These are phyloP conservation scores for Emys orbicularis DNA, from an alignment of 2,797 vertebrate species.

Conservation along the genomic window DNA sequence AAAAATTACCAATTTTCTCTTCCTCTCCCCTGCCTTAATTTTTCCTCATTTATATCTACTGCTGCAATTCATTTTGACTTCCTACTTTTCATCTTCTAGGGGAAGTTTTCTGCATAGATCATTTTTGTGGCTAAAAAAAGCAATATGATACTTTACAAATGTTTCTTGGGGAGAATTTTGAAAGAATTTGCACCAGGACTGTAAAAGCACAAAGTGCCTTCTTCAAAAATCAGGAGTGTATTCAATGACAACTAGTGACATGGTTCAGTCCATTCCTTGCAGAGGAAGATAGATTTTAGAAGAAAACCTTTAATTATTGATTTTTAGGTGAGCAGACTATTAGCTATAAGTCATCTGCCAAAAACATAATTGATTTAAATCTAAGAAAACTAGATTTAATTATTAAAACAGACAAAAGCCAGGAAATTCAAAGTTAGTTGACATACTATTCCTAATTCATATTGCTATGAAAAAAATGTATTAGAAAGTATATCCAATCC, in stretches of 20 bases:
- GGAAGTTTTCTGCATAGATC: neutral
- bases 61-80: neutral
- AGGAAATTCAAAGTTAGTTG: neutral
- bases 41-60: neutral
- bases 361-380: neutral
- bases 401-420: neutral
- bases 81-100: neutral
- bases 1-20: neutral
- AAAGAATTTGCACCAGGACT: neutral
- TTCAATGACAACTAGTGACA: neutral
- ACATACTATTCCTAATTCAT: neutral
- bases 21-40: neutral
- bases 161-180: neutral
- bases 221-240: neutral
- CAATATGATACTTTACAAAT: neutral
- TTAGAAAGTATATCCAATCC: neutral
- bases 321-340: neutral
- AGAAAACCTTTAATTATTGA: neutral
- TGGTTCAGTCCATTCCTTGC: neutral
- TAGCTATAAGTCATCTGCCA: neutral
- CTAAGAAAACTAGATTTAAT: neutral
- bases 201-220: neutral
- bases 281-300: neutral
- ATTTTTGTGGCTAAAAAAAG: neutral
- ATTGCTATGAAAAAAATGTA: neutral